These are phyloP conservation scores for Tragelaphus imberbis DNA, from an alignment of 2,113 vertebrate species.

Conservation along the genomic window DNA sequence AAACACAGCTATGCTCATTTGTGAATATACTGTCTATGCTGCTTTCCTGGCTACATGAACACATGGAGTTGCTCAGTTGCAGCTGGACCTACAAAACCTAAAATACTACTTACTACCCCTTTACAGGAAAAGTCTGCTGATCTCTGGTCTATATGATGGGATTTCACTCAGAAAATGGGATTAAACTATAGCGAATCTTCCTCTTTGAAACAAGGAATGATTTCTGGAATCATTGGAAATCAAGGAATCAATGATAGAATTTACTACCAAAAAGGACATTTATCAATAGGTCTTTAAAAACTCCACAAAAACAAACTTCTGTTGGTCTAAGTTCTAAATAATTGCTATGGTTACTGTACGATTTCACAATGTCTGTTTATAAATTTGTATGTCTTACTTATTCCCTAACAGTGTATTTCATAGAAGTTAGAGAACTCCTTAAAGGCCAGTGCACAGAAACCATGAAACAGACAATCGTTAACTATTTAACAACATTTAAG, in stretches of 20 bases:
- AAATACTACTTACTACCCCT: not conserved
- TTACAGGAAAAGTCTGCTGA: not conserved
- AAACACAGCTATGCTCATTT: not conserved
- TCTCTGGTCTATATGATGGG: not conserved
- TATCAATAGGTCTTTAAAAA: not conserved
- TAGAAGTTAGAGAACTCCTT: not conserved
- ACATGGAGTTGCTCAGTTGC: not conserved
- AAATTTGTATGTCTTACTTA: not conserved
- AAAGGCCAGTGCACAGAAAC: not conserved
- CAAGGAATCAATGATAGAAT: not conserved
- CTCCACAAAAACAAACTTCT: not conserved
- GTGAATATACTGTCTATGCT: not conserved
- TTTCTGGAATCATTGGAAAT: not conserved
- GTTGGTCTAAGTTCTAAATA: not conserved
- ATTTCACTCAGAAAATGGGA: not conserved
- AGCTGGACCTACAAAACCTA: not conserved
- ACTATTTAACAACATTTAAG: not conserved
- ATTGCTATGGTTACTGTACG: not conserved
- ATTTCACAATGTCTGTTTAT: not conserved
- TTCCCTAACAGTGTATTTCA: not conserved
- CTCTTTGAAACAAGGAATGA: not conserved
- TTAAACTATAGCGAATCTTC: not conserved
- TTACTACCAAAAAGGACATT: not conserved
- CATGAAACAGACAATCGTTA: not conserved
- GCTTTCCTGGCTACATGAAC: not conserved